Conservation (phyloP, 2,888 invertebrate genomes). For the Latrodectus hesperus region DNA sequence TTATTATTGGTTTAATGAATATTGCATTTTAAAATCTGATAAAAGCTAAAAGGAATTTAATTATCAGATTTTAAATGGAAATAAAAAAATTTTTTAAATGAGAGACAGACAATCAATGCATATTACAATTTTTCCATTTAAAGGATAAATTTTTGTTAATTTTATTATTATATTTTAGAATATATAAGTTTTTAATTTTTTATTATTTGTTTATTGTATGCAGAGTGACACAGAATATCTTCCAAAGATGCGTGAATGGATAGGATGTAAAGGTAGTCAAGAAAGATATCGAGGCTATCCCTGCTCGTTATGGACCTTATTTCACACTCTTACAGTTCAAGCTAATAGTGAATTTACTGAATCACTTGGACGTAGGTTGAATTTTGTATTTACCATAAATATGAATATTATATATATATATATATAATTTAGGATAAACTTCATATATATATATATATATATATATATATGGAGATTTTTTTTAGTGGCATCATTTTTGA, state of each 20-base stretch:
- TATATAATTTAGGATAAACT: too few relatives aligned
- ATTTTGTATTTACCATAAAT: background rate
- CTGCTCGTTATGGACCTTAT: conserved; percentile 95
- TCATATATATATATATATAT: background rate
- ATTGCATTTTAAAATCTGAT: too few relatives aligned
- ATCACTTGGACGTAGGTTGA: conserved; percentile 19
- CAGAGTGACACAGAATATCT: conserved; percentile 40
- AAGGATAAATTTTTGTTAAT: background rate
- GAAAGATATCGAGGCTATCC: conserved; percentile 88
- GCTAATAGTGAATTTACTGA: conserved; percentile 77
- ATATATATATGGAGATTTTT: background rate
- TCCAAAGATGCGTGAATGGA: conserved; percentile 78
- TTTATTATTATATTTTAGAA: background rate
- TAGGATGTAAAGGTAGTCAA: conserved; percentile 88
- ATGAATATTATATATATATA: background rate
- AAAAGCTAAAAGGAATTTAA: too few relatives aligned
- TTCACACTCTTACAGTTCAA: conserved; percentile 91
- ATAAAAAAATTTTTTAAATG: too few relatives aligned
- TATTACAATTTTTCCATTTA: too few relatives aligned
- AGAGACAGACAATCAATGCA: too few relatives aligned
- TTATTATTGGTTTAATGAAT: too few relatives aligned
- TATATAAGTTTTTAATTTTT: background rate
- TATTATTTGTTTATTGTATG: conserved; percentile 6
- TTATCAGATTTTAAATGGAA: too few relatives aligned
- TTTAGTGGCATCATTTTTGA: too few relatives aligned